A percentile compares a stretch with the other conserved stretches of the same genome.
phyloP scores from a whole-genome alignment of 2,797 vertebrate species.

The Trematomus bernacchii region DNA sequence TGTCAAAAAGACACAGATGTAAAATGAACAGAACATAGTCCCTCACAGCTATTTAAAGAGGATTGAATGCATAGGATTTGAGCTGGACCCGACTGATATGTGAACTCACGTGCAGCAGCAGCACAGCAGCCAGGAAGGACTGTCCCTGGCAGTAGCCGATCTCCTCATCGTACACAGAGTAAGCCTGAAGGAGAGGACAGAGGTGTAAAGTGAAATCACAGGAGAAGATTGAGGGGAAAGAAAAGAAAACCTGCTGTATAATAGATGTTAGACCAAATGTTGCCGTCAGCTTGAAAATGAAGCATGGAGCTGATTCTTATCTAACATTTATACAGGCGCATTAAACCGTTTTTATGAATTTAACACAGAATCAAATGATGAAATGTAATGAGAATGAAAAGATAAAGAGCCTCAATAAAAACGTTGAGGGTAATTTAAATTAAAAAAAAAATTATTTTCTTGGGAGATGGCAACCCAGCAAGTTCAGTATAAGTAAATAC shows the following conservation, averaged over 20 bases:
- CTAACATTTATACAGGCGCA: background rate
- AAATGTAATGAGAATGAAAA: background rate
- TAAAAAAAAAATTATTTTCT: background rate
- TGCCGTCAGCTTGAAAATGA: background rate
- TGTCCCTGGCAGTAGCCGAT: constrained; percentile 99
- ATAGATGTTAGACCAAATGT: background rate
- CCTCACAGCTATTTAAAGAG: constrained; percentile 31
- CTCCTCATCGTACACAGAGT: constrained; percentile 99
- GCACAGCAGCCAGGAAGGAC: constrained; percentile 97
- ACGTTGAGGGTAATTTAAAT: background rate
- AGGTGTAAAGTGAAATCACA: constrained; percentile 25
- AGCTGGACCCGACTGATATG: constrained; percentile 24
- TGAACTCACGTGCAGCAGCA: constrained; percentile 96
- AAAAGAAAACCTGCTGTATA: background rate
- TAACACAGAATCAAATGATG: background rate
- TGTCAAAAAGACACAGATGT: constrained; percentile 35
- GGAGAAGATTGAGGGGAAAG: background rate
- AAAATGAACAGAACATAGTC: constrained; percentile 52
- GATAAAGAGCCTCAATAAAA: background rate
- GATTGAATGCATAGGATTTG: constrained; percentile 38
- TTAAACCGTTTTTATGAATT: background rate
- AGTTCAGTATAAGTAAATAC: background rate
- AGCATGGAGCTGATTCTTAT: background rate
- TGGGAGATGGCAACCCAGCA: background rate
- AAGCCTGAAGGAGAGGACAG: constrained; percentile 87